Conservation (phyloP, 2,113 vertebrate genomes). For the Heterotis niloticus region DNA sequence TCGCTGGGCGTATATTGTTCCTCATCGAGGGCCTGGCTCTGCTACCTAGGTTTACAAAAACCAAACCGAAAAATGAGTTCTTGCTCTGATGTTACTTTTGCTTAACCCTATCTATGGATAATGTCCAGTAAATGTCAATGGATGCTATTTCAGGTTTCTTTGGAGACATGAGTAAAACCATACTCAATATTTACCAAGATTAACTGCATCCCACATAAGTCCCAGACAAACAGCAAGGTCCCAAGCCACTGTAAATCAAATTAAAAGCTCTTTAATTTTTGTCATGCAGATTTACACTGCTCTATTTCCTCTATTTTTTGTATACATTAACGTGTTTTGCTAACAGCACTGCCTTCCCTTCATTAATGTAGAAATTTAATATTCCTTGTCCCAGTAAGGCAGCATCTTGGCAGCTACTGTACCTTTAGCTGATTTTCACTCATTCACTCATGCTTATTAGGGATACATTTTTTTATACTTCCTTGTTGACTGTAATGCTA, state of each 20-base stretch:
- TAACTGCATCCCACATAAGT: too few relatives aligned
- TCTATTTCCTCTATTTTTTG: not conserved
- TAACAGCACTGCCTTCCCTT: not conserved
- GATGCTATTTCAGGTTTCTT: slow-evolving; percentile 33
- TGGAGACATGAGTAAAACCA: slow-evolving; percentile 1
- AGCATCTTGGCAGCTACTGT: slow-evolving; percentile 17
- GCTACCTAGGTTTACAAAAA: slow-evolving; percentile 45
- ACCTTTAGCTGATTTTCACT: slow-evolving; percentile 14
- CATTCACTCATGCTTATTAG: slow-evolving; percentile 15
- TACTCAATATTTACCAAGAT: too few relatives aligned
- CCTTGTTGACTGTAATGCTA: slow-evolving; percentile 5
- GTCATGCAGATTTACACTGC: slow-evolving; percentile 2
- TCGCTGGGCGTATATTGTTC: not conserved
- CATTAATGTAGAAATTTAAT: not conserved
- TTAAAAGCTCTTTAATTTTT: not conserved
- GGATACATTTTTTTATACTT: not conserved
- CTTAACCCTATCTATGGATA: slow-evolving; percentile 37
- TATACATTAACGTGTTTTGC: not conserved
- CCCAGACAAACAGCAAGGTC: not conserved
- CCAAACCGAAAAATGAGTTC: slow-evolving; percentile 27
- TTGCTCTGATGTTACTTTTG: slow-evolving; percentile 33
- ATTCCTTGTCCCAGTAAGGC: not conserved
- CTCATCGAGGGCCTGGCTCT: slow-evolving; percentile 20
- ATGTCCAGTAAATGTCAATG: slow-evolving; percentile 35
- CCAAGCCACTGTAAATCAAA: not conserved